phyloP scores from a whole-genome alignment of 35 echinoderm and acorn worm species.

The Lytechinus variegatus region DNA sequence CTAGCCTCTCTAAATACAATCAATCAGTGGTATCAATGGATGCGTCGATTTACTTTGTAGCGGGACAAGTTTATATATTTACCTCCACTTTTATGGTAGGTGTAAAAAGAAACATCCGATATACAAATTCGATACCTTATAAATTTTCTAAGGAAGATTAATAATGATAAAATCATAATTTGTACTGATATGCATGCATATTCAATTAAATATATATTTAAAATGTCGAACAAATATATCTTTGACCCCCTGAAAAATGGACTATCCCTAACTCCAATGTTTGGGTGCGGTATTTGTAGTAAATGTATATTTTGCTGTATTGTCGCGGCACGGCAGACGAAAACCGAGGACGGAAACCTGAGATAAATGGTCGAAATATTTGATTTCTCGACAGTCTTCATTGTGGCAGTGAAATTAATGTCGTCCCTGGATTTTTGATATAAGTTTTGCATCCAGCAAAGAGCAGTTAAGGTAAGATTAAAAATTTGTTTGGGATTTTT shows the following conservation, averaged over 20 bases:
- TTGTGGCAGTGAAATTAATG: not conserved
- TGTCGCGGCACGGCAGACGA: no score
- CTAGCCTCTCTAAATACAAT: no score
- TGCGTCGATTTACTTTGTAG: not conserved
- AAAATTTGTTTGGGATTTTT: not conserved
- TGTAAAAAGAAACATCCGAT: no score
- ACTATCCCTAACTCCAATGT: constrained; percentile 38
- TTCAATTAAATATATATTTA: no score
- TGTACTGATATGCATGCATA: not conserved
- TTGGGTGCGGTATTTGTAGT: not conserved
- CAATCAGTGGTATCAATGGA: not conserved
- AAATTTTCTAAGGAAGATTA: not conserved
- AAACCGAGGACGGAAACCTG: no score
- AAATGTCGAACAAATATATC: not conserved
- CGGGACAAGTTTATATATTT: not conserved
- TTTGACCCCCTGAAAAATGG: not conserved
- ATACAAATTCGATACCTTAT: not conserved
- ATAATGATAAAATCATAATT: not conserved
- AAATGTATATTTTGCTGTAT: not conserved
- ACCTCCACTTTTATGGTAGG: no score
- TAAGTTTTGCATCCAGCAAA: not conserved
- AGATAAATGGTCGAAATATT: not conserved
- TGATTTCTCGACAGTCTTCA: not conserved
- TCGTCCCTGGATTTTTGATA: not conserved
- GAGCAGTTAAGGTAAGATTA: not conserved